Percentiles rank a stretch among this genome's conserved stretches.
phyloP scores from a whole-genome alignment of 2,797 vertebrate species.

The Rhabdomys pumilio region DNA sequence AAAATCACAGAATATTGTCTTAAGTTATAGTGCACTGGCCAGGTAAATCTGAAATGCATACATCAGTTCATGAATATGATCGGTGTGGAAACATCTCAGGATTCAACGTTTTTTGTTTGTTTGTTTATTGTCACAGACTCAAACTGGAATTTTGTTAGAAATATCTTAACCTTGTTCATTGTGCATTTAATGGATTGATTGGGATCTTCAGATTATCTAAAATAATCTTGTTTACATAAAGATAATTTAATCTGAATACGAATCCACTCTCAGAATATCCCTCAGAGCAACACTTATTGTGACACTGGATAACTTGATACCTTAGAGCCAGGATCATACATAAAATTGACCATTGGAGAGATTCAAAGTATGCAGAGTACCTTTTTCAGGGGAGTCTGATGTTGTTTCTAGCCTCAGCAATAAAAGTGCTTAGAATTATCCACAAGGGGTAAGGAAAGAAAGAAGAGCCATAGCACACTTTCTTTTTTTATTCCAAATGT shows the following conservation, averaged over 20 bases:
- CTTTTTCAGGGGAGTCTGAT: not conserved
- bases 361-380: not conserved
- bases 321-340: not conserved
- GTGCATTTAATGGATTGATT: not conserved
- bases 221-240: not conserved
- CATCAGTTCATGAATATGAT: too few species aligned
- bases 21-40: not conserved
- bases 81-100: not conserved
- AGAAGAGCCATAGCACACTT: not conserved
- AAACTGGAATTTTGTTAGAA: not conserved
- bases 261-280: not conserved
- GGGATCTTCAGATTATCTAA: not conserved
- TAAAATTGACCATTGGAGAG: not conserved
- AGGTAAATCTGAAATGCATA: not conserved
- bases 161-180: not conserved
- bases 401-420: not conserved
- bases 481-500: conserved; percentile 38
- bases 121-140: not conserved
- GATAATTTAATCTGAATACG: not conserved
- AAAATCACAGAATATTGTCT: not conserved
- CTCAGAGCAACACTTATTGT: not conserved
- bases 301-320: not conserved
- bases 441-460: not conserved
- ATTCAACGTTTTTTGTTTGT: not conserved
- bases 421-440: conserved; percentile 3